These are phyloP conservation scores for Drosophila melanica DNA, from an alignment of 1,140 invertebrate genomes.

Conservation along the genomic window DNA sequence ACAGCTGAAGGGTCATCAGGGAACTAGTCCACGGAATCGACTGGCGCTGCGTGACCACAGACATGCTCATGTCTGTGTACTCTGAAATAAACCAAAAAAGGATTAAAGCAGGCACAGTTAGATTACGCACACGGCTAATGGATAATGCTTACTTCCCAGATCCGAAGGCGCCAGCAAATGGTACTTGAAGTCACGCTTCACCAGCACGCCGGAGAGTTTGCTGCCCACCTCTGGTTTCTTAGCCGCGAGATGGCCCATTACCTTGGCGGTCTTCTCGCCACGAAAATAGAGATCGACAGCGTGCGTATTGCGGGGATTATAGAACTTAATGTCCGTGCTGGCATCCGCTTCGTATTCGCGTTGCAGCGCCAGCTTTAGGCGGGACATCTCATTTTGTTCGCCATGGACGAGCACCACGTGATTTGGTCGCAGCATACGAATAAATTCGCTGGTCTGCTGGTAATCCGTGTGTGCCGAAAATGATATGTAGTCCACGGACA, in stretches of 20 bases:
- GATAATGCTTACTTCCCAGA: conserved; percentile 89
- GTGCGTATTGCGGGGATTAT: conserved; percentile 98
- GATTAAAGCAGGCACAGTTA: neutral
- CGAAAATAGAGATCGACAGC: conserved; percentile 96
- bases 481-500: conserved; percentile 99
- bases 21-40: conserved; percentile 94
- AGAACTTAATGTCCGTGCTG: conserved; percentile 94
- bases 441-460: conserved; percentile 99
- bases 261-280: conserved; percentile 99
- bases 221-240: conserved; percentile 91
- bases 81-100: conserved; percentile 85
- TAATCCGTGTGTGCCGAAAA: conserved; percentile 99
- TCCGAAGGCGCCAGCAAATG: conserved; percentile 96
- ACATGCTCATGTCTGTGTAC: conserved; percentile 98
- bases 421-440: conserved; percentile 95
- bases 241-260: conserved; percentile 95
- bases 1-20: conserved; percentile 90
- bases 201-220: conserved; percentile 95
- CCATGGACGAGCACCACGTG: conserved; percentile 98
- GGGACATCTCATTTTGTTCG: conserved; percentile 99
- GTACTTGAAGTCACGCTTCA: conserved; percentile 99
- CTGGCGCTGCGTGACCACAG: conserved; percentile 95
- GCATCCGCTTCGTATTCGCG: conserved; percentile 97
- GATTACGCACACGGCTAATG: neutral
- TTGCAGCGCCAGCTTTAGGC: conserved; percentile 96